Base-by-base conservation (phyloP, 2,888 invertebrate species). In the Polymixis flavicincta region DNA sequence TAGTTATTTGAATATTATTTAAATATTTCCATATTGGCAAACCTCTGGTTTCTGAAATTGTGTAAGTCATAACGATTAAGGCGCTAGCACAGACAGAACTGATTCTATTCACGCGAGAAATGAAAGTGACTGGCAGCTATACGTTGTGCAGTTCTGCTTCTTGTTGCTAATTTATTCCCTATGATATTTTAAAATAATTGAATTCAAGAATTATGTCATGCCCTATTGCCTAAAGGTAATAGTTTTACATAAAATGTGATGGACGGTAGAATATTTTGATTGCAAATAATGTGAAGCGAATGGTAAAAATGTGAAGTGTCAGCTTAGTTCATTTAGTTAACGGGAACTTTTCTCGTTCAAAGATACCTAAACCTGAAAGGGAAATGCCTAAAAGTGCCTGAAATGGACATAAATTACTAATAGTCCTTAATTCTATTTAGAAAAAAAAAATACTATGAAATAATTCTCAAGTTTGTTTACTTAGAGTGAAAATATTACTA, bases 71-170 rank as follows among this genome's bases (percentile, higher is more conserved):
- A 90, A 91, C 84, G 85, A 90, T 87, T 87, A 91, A 89, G 85
- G 87, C 89, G 88, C 88, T 88, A 57, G 91, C 80, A 88, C 86
- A 78, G 67, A 71, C 75, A 74, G 75, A 89, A 94, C 90, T 91
- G 92, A 92, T 91, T 91, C 91, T 89, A 90, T 94, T 93, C 96
- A 96, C 96, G 96, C 95, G 92, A 96, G 93, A 95, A 94, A 93
- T 93, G 96, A 96, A 96, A 96, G 96, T 94, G 90, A 92, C 89
- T 92, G 90, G 91, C 91, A 91, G 90, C 85, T 79, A 76, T 71
- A 75, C 73, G 60, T 75, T 70, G 77, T 76, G 77, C 25, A 32
- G 69, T 70, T 73, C 28, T 69, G 69, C 73, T 78, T 76, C 76
- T 81, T 76, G 70, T 78, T 71, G 71, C 69, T 78, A 84, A 85